phyloP scores from a whole-genome alignment of 2,113 vertebrate genomes.

The Notarius quadriscutis region DNA sequence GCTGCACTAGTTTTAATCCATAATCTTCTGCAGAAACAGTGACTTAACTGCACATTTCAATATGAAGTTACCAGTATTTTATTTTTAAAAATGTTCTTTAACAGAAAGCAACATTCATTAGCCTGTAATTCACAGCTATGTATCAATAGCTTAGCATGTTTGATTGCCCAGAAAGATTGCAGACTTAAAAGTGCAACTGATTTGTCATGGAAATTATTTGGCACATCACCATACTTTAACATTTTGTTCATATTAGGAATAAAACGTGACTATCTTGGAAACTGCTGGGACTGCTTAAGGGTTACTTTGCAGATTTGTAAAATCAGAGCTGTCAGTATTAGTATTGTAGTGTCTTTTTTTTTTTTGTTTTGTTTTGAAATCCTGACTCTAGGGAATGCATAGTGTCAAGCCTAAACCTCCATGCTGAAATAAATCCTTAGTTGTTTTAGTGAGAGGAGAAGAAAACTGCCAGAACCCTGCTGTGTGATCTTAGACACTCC shows the following conservation, averaged over 20 bases:
- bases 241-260: neutral
- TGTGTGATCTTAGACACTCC: conserved; percentile 33
- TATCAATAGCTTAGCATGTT: neutral
- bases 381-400: conserved; percentile 18
- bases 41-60: neutral
- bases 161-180: neutral
- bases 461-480: conserved; percentile 24
- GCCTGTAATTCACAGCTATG: neutral
- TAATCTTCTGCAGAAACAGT: neutral
- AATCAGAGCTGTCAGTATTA: conserved; percentile 9
- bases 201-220: neutral
- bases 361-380: neutral
- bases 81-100: neutral
- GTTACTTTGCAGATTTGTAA: conserved; percentile 8
- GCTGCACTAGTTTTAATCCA: conserved; percentile 15
- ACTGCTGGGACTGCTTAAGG: conserved; percentile 4
- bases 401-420: conserved; percentile 9
- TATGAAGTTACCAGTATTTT: neutral
- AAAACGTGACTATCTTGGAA: neutral
- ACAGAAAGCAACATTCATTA: neutral
- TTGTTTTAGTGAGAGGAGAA: conserved; percentile 35
- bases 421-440: conserved; percentile 28
- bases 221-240: neutral
- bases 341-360: neutral
- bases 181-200: neutral